Evolutionary conservation across 1,140 invertebrate genomes (phyloP), one percentile per base, ranked within the genome.

Genomic region (Mycetomoellerius zeteki): DNA sequence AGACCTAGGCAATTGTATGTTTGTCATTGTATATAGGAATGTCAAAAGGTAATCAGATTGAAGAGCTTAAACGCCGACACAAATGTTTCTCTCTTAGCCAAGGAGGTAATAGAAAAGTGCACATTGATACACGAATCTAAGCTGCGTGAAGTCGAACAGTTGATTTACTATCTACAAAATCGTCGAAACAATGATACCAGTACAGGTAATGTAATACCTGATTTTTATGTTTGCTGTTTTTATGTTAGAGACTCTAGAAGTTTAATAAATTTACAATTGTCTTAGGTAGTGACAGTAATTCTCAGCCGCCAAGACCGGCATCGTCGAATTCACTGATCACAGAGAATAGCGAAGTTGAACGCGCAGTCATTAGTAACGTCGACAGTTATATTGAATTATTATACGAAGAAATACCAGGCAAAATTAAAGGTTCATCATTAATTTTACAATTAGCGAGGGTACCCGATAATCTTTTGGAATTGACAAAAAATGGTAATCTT

Each of bases 371-470:
- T 73, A 98, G 98, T 90, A 97, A 97, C 94, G 96, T 99, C 67
- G 98, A 99, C 93, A 97, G 97, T 90, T 99, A 99, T 95, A 97
- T 99, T 62, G 99, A 99, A 95, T 95, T 99, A 85, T 95, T 99
- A 5, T 99, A 99, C 95, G 99, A 99, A 95, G 99, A 99, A 89
- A 97, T 99, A 90, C 96, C 97, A 58, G 98, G 98, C 90, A 99
- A 99, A 96, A 97, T 99, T 33, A 97, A 98, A 95, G 99, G 98
- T 47, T 98, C 99, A n/a, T 97, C 97, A 19, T 96, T 99, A 72
- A 98, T 99, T 87, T 96, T 99, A 71, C 98, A 99, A 94, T 96
- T 99, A 69, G 98, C 99, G 0, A 96, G 98, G 91, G 97, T 99
- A 94, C 97, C 99, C 43, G 98, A 99, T 93, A 99, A 99, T 96